Evolutionary conservation across 2,113 vertebrate genomes (phyloP), one percentile per base, ranked within the genome.

Genomic region (Parotia lawesii): DNA sequence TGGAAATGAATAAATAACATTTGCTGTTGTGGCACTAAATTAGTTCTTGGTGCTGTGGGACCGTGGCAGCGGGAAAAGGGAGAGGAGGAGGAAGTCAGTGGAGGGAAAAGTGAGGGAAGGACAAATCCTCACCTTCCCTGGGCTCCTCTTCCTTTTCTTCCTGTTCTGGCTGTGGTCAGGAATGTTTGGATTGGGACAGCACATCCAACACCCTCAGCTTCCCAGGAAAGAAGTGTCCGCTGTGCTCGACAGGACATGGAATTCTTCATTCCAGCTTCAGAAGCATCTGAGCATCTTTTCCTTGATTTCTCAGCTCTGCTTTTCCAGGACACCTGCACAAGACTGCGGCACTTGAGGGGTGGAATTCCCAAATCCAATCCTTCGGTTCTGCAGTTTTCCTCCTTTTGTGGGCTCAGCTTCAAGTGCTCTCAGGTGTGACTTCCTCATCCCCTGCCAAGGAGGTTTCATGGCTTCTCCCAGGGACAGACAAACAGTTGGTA

Each of bases 71-170:
- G 42, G 11, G 37, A 33, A 69, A 64, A 61, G 37, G 35, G 62
- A 79, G 58, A 48, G 64, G 33, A 33, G 47, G 62, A 33, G 29
- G 35, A 40, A 70, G 48, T 24, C 6, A 2, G 50, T 2, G 24
- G 50, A 65, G 24, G 42, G 64, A 62, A 67, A 67, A 67, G 29
- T 3, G 45, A 64, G 47, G n/a, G 16, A 51, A 73, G 65, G 64
- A 65, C 10, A 35, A 72, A 62, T 22, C 17, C 0, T 31, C 25
- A 0, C 31, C 13, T 48, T 23, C 7, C 13, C 12, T 24, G 12
- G 12, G 14, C 12, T 65, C 17, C 13, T 54, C 20, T 64, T 33
- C 38, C 48, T 37, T 66, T 29, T 48, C 8, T 29, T 42, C 7
- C 45, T 14, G 25, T 25, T 56, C 48, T 62, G 71, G 62, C 25